Percentiles rank a stretch among this genome's conserved stretches.
These are phyloP conservation scores for Troilus luridus DNA, from an alignment of 2,888 invertebrate species.

Conservation along the genomic window DNA sequence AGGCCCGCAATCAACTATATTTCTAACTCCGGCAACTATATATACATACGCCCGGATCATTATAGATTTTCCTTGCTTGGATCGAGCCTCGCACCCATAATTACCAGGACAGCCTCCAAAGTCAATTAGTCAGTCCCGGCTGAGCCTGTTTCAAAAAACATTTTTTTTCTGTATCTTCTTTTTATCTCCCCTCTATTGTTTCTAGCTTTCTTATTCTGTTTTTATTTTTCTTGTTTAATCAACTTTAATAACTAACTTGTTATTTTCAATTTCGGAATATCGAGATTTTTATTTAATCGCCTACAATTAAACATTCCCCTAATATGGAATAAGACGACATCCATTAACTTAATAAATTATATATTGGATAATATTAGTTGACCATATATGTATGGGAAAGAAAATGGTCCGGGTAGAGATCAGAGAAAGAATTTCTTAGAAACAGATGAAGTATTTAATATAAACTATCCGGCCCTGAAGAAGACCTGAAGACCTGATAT, in stretches of 20 bases:
- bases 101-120: conserved; percentile 48
- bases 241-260: neutral
- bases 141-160: neutral
- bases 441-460: too few species aligned
- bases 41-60: conserved; percentile 29
- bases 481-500: too few species aligned
- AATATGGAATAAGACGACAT: neutral
- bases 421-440: too few species aligned
- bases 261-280: neutral
- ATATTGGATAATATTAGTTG: too few species aligned
- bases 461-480: too few species aligned
- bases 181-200: conserved; percentile 27
- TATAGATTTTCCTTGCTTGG: conserved; percentile 48
- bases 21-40: neutral
- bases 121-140: conserved; percentile 28
- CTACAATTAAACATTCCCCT: neutral
- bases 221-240: conserved; percentile 21
- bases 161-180: conserved; percentile 3
- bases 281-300: neutral
- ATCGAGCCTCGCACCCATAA: conserved; percentile 6
- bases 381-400: too few species aligned
- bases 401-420: too few species aligned
- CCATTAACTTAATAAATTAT: neutral
- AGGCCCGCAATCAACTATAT: conserved; percentile 30
- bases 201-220: conserved; percentile 20